Evolutionary conservation across 1,140 invertebrate species (phyloP).

Genomic region (Lutraria rhynchaena): DNA sequence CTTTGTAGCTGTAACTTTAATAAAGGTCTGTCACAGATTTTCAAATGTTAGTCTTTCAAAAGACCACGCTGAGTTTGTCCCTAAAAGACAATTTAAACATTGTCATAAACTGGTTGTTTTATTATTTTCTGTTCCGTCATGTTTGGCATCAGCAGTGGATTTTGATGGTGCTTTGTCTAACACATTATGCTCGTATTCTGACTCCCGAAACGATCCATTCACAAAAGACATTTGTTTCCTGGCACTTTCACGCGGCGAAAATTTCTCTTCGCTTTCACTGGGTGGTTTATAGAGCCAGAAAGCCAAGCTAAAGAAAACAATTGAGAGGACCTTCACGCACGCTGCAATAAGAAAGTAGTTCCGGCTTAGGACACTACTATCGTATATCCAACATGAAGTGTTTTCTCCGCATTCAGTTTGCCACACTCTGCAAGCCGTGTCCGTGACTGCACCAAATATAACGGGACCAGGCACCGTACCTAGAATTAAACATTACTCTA

Average conservation of each 20-base stretch:
- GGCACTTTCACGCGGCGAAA: background rate
- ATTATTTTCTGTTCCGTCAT: too few species aligned
- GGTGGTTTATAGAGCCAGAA: constrained; percentile 59
- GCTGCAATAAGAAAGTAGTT: constrained; percentile 60
- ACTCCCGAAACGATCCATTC: constrained; percentile 45
- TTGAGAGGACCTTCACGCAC: constrained; percentile 33
- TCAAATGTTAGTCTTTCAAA: too few species aligned
- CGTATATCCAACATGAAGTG: constrained; percentile 80
- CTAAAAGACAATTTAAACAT: too few species aligned
- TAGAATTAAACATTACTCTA: constrained; percentile 48
- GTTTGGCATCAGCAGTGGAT: too few species aligned
- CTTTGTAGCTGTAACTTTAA: too few species aligned
- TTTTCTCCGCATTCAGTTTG: constrained; percentile 72
- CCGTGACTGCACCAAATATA: constrained; percentile 75
- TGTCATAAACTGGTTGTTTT: too few species aligned
- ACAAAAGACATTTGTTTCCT: constrained; percentile 47
- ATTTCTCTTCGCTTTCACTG: background rate
- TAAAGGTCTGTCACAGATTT: too few species aligned
- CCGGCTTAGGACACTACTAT: constrained; percentile 57
- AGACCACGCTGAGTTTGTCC: too few species aligned
- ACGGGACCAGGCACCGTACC: constrained; percentile 80
- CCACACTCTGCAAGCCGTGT: constrained; percentile 77
- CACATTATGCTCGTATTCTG: constrained; percentile 39
- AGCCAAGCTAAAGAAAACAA: constrained; percentile 49
- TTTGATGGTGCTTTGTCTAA: too few species aligned